These are phyloP conservation scores for Sturnus vulgaris DNA, from an alignment of 2,113 vertebrate species.

Conservation along the genomic window DNA sequence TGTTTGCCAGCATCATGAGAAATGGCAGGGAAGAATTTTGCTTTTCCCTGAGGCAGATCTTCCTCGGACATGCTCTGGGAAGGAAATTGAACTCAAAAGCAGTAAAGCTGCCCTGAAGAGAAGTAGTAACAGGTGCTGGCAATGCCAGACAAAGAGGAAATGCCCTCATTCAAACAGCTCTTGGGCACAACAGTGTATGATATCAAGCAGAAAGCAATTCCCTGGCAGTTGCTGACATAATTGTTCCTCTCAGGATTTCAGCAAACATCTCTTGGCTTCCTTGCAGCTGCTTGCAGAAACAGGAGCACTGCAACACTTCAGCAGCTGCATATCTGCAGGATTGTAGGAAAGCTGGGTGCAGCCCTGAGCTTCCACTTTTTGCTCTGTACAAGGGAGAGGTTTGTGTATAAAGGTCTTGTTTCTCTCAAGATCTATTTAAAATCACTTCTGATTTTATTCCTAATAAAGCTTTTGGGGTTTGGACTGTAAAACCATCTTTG, in stretches of 20 bases:
- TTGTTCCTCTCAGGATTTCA: not conserved
- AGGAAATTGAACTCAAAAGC: not conserved
- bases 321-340: not conserved
- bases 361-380: not conserved
- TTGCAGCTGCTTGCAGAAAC: not conserved
- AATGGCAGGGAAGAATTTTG: not conserved
- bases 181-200: not conserved
- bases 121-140: not conserved
- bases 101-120: not conserved
- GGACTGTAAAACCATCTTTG: not conserved
- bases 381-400: not conserved
- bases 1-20: not conserved
- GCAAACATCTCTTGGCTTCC: not conserved
- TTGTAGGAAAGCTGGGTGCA: not conserved
- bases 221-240: not conserved
- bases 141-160: not conserved
- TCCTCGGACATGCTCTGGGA: not conserved
- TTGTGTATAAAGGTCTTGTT: not conserved
- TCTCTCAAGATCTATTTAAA: not conserved
- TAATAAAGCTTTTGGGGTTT: not conserved
- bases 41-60: not conserved
- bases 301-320: not conserved
- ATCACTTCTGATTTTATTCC: not conserved
- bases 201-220: not conserved
- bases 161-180: not conserved